Percentiles rank a stretch among this genome's conserved stretches.
phyloP scores from a whole-genome alignment of 2,113 vertebrate genomes.

The Myanophis thanlyinensis region DNA sequence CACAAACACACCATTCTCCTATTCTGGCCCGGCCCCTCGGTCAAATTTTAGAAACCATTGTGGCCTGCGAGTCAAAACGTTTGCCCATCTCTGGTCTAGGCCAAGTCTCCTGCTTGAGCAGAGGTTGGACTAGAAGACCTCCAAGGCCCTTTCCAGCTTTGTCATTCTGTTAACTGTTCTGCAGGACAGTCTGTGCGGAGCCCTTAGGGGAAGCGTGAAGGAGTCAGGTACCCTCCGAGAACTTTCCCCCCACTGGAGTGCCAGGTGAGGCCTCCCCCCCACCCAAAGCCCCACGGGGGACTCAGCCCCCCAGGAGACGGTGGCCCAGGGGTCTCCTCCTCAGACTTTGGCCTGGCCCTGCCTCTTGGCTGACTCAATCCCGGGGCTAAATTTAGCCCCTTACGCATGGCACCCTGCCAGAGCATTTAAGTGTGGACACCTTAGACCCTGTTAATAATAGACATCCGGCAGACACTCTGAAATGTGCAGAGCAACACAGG shows the following conservation, averaged over 20 bases:
- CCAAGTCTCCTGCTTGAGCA: too few species aligned
- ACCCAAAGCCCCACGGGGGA: not conserved
- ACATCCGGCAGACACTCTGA: not conserved
- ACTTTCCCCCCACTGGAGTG: not conserved
- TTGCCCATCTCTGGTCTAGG: not conserved
- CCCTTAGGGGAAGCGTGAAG: not conserved
- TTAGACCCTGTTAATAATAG: not conserved
- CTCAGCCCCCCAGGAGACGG: not conserved
- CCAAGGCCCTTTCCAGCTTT: too few species aligned
- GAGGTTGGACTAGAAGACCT: too few species aligned
- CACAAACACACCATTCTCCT: too few species aligned
- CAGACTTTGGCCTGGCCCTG: not conserved
- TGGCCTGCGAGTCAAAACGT: too few species aligned
- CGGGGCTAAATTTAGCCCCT: not conserved
- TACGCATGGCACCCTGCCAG: rapidly evolving
- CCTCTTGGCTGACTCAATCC: too few species aligned
- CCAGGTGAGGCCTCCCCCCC: not conserved
- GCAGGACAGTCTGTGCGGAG: not conserved
- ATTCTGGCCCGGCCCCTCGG: too few species aligned
- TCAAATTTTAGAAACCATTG: too few species aligned
- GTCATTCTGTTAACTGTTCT: not conserved
- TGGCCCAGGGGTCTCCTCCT: not conserved
- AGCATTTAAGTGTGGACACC: not conserved
- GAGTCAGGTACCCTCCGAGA: too few species aligned
- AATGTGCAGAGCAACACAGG: not conserved